Conservation (phyloP, 2,113 vertebrate species). For the Sceloporus tristichus region DNA sequence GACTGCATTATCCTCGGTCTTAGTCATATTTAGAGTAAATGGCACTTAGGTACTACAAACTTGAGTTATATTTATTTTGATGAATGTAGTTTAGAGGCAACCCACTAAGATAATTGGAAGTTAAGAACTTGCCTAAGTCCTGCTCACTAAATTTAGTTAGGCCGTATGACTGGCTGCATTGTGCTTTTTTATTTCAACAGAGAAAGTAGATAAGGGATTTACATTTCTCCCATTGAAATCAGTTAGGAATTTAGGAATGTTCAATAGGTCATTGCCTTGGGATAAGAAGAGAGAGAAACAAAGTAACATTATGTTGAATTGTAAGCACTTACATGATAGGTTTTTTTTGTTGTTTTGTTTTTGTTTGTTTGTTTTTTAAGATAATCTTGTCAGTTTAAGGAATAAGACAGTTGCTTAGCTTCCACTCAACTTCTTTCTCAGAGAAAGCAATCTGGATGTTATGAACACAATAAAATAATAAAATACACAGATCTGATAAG, state of each 20-base stretch:
- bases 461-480: constrained; percentile 57
- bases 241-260: not conserved
- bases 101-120: not conserved
- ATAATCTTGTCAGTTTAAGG: constrained; percentile 29
- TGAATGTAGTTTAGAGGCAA: no score
- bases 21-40: not conserved
- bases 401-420: constrained; percentile 65
- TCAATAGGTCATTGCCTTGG: not conserved
- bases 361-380: not conserved
- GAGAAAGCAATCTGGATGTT: constrained; percentile 67
- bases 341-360: not conserved
- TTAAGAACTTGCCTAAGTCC: not conserved
- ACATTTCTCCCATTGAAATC: not conserved
- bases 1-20: no score
- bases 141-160: not conserved
- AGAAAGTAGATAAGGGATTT: not conserved
- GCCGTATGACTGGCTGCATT: not conserved
- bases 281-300: not conserved
- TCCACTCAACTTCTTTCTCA: constrained; percentile 65
- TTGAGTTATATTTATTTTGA: no score
- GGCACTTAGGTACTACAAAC: not conserved
- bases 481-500: constrained; percentile 65
- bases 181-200: not conserved
- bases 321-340: no score
- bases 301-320: no score